A percentile compares a stretch with the other conserved stretches of the same genome.
These are phyloP conservation scores for Lepus townsendii DNA, from an alignment of 2,797 vertebrate genomes.

Conservation along the genomic window DNA sequence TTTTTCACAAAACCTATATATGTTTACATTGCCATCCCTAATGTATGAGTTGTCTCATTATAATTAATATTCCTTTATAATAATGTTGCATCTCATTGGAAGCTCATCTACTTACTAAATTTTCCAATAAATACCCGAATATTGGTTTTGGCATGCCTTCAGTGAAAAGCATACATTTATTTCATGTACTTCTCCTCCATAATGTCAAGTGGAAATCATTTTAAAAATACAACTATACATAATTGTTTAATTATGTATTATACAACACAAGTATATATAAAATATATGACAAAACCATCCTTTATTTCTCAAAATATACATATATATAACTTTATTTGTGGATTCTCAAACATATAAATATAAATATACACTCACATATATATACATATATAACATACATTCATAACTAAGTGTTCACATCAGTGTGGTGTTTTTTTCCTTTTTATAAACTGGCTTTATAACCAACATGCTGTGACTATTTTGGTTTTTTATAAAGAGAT, in stretches of 20 bases:
- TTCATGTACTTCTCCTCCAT: not conserved
- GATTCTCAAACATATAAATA: not conserved
- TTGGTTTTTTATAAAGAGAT: too few relatives aligned
- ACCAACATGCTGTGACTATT: not conserved
- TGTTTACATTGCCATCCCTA: not conserved
- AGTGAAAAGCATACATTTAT: not conserved
- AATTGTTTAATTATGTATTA: too few relatives aligned
- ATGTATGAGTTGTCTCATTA: not conserved
- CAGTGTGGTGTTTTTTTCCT: not conserved
- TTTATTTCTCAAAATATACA: not conserved
- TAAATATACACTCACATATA: not conserved
- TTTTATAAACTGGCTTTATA: not conserved
- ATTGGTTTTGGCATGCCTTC: not conserved
- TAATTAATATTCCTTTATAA: conserved; percentile 6
- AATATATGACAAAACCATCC: not conserved
- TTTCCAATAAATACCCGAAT: not conserved
- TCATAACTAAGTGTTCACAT: too few relatives aligned
- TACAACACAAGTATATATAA: not conserved
- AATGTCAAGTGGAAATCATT: not conserved
- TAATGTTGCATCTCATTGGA: not conserved
- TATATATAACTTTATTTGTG: not conserved
- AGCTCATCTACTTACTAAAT: not conserved
- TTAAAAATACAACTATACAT: conserved; percentile 10
- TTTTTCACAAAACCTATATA: conserved; percentile 11
- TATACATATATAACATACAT: not conserved